phyloP scores from a whole-genome alignment of 2,113 vertebrate species.

The Zosterops pallidus region DNA sequence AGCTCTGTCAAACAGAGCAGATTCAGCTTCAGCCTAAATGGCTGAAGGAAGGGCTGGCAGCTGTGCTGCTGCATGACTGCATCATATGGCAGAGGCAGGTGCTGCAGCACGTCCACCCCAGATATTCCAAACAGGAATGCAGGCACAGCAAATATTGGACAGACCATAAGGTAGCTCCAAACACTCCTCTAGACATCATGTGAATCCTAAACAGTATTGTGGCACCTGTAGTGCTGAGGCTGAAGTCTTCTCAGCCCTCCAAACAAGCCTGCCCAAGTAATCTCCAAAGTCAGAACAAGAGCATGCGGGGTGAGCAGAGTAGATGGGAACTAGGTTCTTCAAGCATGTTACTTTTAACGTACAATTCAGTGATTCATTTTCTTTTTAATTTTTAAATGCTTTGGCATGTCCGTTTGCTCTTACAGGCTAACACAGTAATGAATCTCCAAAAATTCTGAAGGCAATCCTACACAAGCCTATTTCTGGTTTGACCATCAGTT shows the following conservation, averaged over 20 bases:
- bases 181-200: not conserved
- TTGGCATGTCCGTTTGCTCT: not conserved
- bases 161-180: not conserved
- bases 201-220: not conserved
- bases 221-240: not conserved
- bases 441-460: not conserved
- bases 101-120: not conserved
- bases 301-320: rapidly evolving
- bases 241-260: not conserved
- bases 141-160: not conserved
- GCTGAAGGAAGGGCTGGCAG: not conserved
- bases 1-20: not conserved
- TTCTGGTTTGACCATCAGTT: not conserved
- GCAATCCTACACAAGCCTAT: not conserved
- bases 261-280: not conserved
- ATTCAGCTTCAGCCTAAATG: not conserved
- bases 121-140: not conserved
- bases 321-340: not conserved
- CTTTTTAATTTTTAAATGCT: not conserved
- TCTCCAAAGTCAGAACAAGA: not conserved
- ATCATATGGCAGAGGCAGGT: not conserved
- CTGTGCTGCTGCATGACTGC: not conserved
- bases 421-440: not conserved
- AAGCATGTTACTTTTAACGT: not conserved
- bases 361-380: not conserved